These are phyloP conservation scores for Molothrus aeneus DNA, from an alignment of 2,797 vertebrate genomes.

Conservation along the genomic window DNA sequence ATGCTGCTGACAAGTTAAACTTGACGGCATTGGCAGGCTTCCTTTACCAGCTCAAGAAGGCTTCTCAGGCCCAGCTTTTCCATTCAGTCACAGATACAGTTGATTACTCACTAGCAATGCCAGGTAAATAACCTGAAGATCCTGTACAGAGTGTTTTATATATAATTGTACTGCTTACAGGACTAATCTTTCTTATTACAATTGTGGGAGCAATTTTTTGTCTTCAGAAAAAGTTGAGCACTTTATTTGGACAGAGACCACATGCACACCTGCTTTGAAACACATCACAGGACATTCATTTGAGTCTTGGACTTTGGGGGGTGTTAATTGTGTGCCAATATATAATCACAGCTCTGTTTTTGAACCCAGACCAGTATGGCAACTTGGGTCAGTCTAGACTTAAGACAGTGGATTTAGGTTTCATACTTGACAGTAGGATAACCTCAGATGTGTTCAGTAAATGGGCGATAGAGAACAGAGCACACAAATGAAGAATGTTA, in stretches of 20 bases:
- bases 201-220: not conserved
- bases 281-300: not conserved
- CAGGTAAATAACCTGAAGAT: slow-evolving; percentile 77
- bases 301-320: not conserved
- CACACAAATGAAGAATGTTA: not conserved
- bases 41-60: slow-evolving; percentile 93
- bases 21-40: slow-evolving; percentile 88
- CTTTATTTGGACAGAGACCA: not conserved
- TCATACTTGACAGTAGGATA: not conserved
- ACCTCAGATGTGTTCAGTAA: not conserved
- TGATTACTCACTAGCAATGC: slow-evolving; percentile 94
- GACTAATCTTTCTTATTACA: not conserved
- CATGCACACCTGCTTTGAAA: not conserved
- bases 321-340: not conserved
- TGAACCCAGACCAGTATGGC: not conserved
- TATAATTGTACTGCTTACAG: not conserved
- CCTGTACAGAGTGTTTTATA: not conserved
- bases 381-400: not conserved
- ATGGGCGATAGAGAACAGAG: not conserved
- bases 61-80: slow-evolving; percentile 94
- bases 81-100: slow-evolving; percentile 90
- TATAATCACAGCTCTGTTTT: not conserved
- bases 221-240: not conserved
- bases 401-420: not conserved
- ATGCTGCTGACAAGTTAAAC: slow-evolving; percentile 91